Conservation (phyloP, 2,888 invertebrate species). For the Sarcophaga carnaria region DNA sequence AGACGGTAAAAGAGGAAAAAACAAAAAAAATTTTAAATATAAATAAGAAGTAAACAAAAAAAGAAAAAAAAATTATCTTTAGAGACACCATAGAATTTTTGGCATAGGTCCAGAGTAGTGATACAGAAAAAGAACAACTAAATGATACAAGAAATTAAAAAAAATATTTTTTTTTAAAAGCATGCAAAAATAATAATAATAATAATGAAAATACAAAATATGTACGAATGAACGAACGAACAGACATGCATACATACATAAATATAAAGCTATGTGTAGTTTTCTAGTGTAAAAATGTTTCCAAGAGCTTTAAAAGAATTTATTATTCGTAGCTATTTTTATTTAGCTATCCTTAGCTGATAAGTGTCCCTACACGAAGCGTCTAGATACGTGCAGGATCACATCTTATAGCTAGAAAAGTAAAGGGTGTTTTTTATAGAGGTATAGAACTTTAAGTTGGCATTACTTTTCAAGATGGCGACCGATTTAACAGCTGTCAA, state of each 20-base stretch:
- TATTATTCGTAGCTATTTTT: neutral
- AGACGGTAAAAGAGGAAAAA: constrained; percentile 14
- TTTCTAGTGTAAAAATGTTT: neutral
- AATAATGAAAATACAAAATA: constrained; percentile 57
- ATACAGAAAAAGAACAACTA: constrained; percentile 36
- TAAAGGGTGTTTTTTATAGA: no score
- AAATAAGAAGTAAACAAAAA: neutral
- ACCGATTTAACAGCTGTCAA: no score
- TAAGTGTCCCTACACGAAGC: no score
- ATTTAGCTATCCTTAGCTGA: no score
- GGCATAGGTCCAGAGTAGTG: constrained; percentile 59
- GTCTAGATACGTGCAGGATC: no score
- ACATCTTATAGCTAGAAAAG: no score
- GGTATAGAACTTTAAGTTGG: no score
- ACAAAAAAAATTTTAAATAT: constrained; percentile 18
- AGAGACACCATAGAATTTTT: constrained; percentile 60
- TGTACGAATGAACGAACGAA: constrained; percentile 1
- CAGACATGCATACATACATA: neutral
- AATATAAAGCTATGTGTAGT: neutral
- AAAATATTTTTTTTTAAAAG: constrained; percentile 6
- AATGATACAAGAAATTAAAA: constrained; percentile 55
- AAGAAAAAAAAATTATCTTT: constrained; percentile 29
- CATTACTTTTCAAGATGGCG: no score
- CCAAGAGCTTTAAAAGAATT: constrained; percentile 32
- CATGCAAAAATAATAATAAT: constrained; percentile 49